Evolutionary conservation across 2,888 invertebrate genomes (phyloP).

Genomic region (Xestia c-nigrum): DNA sequence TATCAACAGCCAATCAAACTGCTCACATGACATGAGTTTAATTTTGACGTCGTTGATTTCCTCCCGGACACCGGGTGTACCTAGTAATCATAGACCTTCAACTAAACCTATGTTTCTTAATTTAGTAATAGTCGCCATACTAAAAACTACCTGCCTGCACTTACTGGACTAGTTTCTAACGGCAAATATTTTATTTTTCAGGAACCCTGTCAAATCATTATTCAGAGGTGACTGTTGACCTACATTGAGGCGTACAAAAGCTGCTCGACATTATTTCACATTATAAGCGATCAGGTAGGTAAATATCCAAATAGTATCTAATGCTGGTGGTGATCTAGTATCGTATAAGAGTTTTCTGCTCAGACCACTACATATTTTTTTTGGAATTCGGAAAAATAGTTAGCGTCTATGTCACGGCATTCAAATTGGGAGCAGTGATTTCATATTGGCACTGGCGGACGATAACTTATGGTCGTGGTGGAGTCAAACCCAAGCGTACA

Average conservation of each 20-base stretch:
- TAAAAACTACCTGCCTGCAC: background rate
- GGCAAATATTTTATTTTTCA: conserved; percentile 16
- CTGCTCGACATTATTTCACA: background rate
- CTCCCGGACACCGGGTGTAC: background rate
- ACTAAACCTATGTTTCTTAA: background rate
- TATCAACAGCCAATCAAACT: background rate
- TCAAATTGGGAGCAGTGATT: background rate
- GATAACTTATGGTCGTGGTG: background rate
- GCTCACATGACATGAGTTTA: background rate
- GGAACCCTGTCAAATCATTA: background rate
- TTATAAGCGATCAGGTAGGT: background rate
- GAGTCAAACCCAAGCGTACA: background rate
- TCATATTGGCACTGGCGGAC: background rate
- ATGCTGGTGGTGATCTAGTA: background rate
- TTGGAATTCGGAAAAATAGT: background rate
- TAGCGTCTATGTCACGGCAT: background rate
- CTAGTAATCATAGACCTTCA: background rate
- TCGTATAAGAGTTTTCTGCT: background rate
- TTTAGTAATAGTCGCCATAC: background rate
- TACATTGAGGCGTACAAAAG: conserved; percentile 7
- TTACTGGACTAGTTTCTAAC: conserved; percentile 3
- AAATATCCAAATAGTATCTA: background rate
- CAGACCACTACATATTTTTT: background rate
- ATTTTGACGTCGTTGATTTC: background rate
- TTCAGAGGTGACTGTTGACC: conserved; percentile 1